A percentile compares a stretch with the other conserved stretches of the same genome.
These are phyloP conservation scores for Neotoxoptera formosana DNA, from an alignment of 1,140 invertebrate genomes.

Conservation along the genomic window DNA sequence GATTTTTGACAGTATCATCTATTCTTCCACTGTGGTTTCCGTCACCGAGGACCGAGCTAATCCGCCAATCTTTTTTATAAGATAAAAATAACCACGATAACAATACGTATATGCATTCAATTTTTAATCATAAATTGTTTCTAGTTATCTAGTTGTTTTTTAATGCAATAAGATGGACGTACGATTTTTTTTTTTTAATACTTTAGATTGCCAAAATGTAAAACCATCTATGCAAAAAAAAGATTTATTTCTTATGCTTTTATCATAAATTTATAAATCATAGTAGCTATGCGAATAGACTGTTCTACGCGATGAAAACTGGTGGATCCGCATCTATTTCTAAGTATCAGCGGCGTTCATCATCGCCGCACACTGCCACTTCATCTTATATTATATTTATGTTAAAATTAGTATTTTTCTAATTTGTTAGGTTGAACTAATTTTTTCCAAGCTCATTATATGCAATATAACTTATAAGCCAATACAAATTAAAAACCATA, in stretches of 20 bases:
- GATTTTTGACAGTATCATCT: not conserved
- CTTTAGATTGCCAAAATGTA: not conserved
- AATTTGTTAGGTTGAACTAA: not conserved
- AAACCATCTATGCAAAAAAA: not conserved
- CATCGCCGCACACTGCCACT: not conserved
- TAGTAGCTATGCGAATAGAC: not conserved
- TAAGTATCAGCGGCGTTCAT: not conserved
- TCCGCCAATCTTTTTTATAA: not conserved
- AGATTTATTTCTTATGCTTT: not conserved
- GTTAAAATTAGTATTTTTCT: not conserved
- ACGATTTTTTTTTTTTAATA: not conserved
- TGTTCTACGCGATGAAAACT: not conserved
- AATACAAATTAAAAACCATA: too few relatives aligned
- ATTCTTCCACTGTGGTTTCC: not conserved
- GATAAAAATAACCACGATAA: not conserved
- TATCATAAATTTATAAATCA: not conserved
- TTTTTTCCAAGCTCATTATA: not conserved
- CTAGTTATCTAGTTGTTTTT: not conserved
- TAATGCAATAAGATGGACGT: not conserved
- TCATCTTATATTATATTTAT: not conserved
- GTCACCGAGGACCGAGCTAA: not conserved
- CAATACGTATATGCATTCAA: not conserved
- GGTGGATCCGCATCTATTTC: not conserved
- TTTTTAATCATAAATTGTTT: not conserved
- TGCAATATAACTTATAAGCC: not conserved